A percentile compares a stretch with the other conserved stretches of the same genome.
Evolutionary conservation across 1,140 invertebrate genomes (phyloP).

Genomic region (Drosophila funebris): DNA sequence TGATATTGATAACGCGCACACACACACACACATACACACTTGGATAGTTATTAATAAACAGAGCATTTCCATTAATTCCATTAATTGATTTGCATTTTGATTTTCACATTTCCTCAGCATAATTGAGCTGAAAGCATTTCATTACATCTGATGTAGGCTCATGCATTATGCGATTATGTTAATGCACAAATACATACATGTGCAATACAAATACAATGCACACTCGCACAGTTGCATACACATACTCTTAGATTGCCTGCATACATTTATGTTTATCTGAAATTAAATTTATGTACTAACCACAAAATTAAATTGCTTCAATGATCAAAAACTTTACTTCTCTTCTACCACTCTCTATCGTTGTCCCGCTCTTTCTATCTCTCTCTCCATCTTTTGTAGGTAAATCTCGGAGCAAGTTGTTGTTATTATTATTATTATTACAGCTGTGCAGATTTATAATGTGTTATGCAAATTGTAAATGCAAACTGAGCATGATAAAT

Average conservation of each 20-base stretch:
- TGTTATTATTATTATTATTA: constrained; percentile 21
- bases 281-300: constrained; percentile 45
- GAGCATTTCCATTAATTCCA: constrained; percentile 41
- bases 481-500: background rate
- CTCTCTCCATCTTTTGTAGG: background rate
- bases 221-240: background rate
- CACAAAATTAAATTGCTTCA: constrained; percentile 20
- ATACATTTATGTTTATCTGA: constrained; percentile 40
- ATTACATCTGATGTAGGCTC: constrained; percentile 22
- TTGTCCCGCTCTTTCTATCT: background rate
- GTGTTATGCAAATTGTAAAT: constrained; percentile 15
- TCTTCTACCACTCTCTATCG: background rate
- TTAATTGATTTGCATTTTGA: constrained; percentile 39
- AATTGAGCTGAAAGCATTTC: constrained; percentile 11
- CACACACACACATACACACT: constrained; percentile 3
- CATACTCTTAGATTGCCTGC: constrained; percentile 5
- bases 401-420: background rate
- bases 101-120: constrained; percentile 13
- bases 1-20: background rate
- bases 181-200: constrained; percentile 31
- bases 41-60: constrained; percentile 29
- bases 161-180: constrained; percentile 67
- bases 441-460: background rate
- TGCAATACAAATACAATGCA: background rate
- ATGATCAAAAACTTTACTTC: background rate